phyloP scores from a whole-genome alignment of 2,113 vertebrate genomes.

The Emydura subglobosa region DNA sequence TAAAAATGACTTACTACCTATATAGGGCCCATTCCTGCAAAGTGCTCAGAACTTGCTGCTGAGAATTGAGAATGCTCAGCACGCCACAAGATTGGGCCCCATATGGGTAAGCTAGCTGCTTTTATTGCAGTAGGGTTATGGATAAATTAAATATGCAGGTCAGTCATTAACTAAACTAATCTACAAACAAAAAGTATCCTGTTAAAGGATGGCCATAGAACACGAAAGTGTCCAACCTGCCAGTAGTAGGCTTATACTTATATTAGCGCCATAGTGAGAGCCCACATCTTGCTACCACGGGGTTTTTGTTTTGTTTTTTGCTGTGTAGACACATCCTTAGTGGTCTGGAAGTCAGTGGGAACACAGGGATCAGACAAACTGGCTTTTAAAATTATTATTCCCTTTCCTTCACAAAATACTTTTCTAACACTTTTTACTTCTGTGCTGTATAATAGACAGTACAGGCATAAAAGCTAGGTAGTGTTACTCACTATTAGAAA shows the following conservation, averaged over 20 bases:
- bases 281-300: background rate
- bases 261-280: background rate
- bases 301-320: background rate
- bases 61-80: background rate
- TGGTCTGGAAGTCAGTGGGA: background rate
- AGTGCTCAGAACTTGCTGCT: background rate
- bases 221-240: background rate
- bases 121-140: background rate
- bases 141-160: no score
- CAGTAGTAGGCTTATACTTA: background rate
- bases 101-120: background rate
- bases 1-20: accelerated
- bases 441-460: background rate
- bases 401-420: background rate
- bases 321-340: background rate
- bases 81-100: background rate
- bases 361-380: background rate
- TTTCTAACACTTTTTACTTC: background rate
- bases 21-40: background rate
- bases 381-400: background rate
- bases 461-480: background rate
- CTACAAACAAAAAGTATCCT: background rate
- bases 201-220: background rate
- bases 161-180: background rate
- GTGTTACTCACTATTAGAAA: background rate